Percentiles rank a stretch among this genome's conserved stretches.
phyloP scores from a whole-genome alignment of 2,888 invertebrate species.

The Drosophila mercatorum region DNA sequence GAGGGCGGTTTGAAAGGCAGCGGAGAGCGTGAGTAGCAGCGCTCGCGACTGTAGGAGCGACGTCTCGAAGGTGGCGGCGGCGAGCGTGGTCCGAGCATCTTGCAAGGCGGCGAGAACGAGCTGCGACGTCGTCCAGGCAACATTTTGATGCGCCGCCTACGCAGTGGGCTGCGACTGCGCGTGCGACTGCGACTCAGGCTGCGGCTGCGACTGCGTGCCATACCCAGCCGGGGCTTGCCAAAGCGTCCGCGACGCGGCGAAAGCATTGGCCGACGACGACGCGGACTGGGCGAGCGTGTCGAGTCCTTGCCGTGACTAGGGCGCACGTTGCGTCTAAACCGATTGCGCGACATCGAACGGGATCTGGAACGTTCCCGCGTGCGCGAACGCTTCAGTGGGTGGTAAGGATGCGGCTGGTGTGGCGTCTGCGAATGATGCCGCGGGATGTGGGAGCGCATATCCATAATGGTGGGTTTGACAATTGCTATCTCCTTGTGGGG shows the following conservation, averaged over 20 bases:
- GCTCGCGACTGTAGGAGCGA: conserved; percentile 77
- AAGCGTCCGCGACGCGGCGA: conserved; percentile 63
- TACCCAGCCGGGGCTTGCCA: conserved; percentile 29
- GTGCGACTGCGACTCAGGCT: conserved; percentile 80
- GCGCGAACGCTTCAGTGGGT: conserved; percentile 41
- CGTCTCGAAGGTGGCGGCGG: conserved; percentile 68
- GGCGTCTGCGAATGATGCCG: not conserved
- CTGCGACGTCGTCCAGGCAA: conserved; percentile 55
- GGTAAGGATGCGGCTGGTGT: not conserved
- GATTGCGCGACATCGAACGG: conserved; percentile 53
- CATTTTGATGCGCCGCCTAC: conserved; percentile 54
- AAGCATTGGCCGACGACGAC: conserved; percentile 53
- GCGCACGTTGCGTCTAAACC: conserved; percentile 50
- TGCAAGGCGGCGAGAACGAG: conserved; percentile 58
- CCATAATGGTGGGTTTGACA: conserved; percentile 82
- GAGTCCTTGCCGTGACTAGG: conserved; percentile 44
- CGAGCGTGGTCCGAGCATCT: conserved; percentile 64
- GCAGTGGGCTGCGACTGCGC: conserved; percentile 78
- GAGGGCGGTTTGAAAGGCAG: conserved; percentile 83
- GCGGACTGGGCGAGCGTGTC: conserved; percentile 63
- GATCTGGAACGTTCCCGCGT: conserved; percentile 49
- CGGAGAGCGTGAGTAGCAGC: conserved; percentile 81
- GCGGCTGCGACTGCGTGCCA: conserved; percentile 56
- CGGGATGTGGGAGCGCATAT: conserved; percentile 56
- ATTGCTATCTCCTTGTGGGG: conserved; percentile 82